Percentiles rank a stretch among this genome's conserved stretches.
Evolutionary conservation across 2,113 vertebrate genomes (phyloP).

Genomic region (Platysteira castanea): DNA sequence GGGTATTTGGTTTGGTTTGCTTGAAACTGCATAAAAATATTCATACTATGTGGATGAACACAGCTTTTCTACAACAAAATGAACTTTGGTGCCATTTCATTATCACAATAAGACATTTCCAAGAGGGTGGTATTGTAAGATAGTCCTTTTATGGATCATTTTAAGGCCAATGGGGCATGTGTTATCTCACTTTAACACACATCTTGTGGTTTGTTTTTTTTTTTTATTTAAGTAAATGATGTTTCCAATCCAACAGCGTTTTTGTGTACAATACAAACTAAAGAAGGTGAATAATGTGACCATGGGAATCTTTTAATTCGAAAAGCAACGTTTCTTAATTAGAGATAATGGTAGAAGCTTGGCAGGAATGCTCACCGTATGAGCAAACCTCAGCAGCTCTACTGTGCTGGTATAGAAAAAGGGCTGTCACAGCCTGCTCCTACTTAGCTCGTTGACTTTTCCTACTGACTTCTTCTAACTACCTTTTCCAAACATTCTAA

Average conservation of each 20-base stretch:
- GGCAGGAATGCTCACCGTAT: neutral
- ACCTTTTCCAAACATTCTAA: neutral
- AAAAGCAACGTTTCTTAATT: conserved; percentile 44
- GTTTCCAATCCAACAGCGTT: conserved; percentile 21
- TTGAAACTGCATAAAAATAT: neutral
- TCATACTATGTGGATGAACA: neutral
- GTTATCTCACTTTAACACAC: conserved; percentile 40
- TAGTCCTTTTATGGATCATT: conserved; percentile 15
- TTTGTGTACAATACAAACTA: conserved; percentile 25
- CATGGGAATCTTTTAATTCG: conserved; percentile 26
- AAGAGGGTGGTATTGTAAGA: neutral
- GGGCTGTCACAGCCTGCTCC: neutral
- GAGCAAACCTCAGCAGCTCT: neutral
- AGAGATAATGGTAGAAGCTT: neutral
- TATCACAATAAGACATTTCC: conserved; percentile 4
- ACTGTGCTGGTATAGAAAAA: neutral
- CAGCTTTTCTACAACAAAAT: neutral
- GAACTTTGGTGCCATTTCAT: conserved; percentile 30
- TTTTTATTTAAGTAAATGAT: conserved; percentile 48
- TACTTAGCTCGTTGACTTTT: neutral
- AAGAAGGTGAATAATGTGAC: conserved; percentile 5
- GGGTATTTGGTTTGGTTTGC: neutral
- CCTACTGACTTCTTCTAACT: neutral
- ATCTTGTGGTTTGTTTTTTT: neutral
- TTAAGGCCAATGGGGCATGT: neutral